These are phyloP conservation scores for Acanthococcus lagerstroemiae DNA, from an alignment of 2,888 invertebrate species.

Conservation along the genomic window DNA sequence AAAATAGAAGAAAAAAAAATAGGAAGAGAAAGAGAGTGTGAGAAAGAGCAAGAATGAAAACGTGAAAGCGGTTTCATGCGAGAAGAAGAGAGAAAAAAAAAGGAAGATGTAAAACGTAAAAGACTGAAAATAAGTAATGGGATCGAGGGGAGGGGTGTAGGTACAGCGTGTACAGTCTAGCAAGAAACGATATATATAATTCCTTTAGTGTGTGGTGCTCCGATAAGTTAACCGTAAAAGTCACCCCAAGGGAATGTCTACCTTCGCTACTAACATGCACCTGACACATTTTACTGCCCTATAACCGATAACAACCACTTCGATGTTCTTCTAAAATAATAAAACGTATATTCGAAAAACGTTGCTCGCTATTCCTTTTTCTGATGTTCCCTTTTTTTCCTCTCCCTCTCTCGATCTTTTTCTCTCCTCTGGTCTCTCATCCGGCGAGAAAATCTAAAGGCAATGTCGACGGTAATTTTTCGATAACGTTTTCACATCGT, in stretches of 20 bases:
- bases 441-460: neutral
- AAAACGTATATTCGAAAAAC: constrained; percentile 27
- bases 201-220: constrained; percentile 22
- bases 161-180: constrained; percentile 9
- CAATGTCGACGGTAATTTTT: neutral
- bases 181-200: constrained; percentile 28
- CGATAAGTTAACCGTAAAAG: constrained; percentile 31
- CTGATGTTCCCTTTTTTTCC: neutral
- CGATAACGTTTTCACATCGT: neutral
- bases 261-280: constrained; percentile 27
- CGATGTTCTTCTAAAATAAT: constrained; percentile 28
- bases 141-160: neutral
- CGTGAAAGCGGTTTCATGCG: neutral
- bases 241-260: constrained; percentile 28
- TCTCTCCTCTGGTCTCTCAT: neutral
- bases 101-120: constrained; percentile 5
- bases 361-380: neutral
- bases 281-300: constrained; percentile 31
- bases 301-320: constrained; percentile 30
- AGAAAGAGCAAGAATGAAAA: neutral
- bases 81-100: neutral
- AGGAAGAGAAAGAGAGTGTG: neutral
- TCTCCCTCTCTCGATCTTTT: neutral
- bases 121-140: constrained; percentile 28
- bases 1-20: neutral